Base-by-base conservation (phyloP, 2,113 vertebrate genomes). In the Odontophorus gujanensis region DNA sequence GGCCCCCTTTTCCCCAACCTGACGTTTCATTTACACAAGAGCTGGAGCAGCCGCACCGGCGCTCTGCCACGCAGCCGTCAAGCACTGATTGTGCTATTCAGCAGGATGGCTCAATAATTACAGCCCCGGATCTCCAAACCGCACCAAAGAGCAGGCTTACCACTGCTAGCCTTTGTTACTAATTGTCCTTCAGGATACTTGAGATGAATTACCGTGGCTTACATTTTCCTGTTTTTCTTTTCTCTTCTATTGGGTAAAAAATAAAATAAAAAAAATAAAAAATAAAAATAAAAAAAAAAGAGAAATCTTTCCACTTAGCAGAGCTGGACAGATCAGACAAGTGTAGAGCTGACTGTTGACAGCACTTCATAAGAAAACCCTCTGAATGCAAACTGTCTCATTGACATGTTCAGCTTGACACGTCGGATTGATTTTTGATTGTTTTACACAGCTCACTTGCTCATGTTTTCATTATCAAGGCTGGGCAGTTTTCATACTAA, bases 111-210 rank as follows among this genome's bases (percentile, higher is more conserved):
- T 96, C 90, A 95, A 93, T 96, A 96, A 97, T 96, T 97, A 96
- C 95, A 97, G 90, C 78, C 94, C 94, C 38, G n/a, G 74, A 95
- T 95, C 93, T 96, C 92, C 95, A 95, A 94, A 91, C 92, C 94
- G 72, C 90, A 95, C 94, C 92, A 91, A 96, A 95, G 94, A 95
- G 93, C 94, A 88, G 92, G 92, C 93, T 94, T 94, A 96, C 93
- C 94, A 96, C 95, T 9, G 95, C 91, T 92, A 79, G 88, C 81
- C 82, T 96, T 97, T 97, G 94, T 96, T 93, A 69, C 93, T 97
- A 97, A 97, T 97, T 96, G 95, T 97, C 95, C 95, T 97, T 93
- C 94, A 97, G 94, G 96, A 96, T 94, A 97, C 96, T 96, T 97
- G 95, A 97, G 95, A 95, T 96, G 94, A 97, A 97, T 97, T 96